Conservation (phyloP, 1,140 invertebrate genomes). For the Brachystomella parvula region DNA sequence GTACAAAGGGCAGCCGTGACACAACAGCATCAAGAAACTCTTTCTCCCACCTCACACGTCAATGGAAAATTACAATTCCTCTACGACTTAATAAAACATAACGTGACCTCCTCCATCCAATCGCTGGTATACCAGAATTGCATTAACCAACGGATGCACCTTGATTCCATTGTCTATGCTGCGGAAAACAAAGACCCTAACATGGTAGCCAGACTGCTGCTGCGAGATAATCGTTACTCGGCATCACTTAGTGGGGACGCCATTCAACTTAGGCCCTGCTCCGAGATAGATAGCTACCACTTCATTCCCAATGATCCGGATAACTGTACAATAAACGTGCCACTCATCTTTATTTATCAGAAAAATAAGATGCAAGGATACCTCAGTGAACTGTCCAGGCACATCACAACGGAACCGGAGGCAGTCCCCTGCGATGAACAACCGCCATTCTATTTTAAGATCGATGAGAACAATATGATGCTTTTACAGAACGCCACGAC, state of each 20-base stretch:
- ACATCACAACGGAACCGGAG: not conserved
- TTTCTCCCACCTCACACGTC: not conserved
- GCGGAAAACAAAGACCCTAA: not conserved
- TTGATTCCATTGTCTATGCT: not conserved
- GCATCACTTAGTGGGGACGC: not conserved
- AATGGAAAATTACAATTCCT: not conserved
- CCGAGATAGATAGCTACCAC: not conserved
- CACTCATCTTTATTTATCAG: not conserved
- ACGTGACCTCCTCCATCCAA: not conserved
- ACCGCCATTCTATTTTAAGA: constrained; percentile 1
- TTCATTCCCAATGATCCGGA: not conserved
- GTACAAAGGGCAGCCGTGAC: no score
- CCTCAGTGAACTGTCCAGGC: not conserved
- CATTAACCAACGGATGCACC: not conserved
- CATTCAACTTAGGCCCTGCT: not conserved
- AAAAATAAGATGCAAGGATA: not conserved
- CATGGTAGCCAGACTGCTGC: not conserved
- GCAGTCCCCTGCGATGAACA: not conserved
- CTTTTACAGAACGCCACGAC: not conserved
- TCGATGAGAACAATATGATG: not conserved
- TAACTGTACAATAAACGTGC: not conserved
- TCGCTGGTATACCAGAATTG: not conserved
- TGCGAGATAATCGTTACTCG: not conserved
- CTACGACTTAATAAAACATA: not conserved
- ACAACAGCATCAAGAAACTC: not conserved